Evolutionary conservation across 92 coral and sea anemone species (phyloP).

Genomic region (Porites rus): DNA sequence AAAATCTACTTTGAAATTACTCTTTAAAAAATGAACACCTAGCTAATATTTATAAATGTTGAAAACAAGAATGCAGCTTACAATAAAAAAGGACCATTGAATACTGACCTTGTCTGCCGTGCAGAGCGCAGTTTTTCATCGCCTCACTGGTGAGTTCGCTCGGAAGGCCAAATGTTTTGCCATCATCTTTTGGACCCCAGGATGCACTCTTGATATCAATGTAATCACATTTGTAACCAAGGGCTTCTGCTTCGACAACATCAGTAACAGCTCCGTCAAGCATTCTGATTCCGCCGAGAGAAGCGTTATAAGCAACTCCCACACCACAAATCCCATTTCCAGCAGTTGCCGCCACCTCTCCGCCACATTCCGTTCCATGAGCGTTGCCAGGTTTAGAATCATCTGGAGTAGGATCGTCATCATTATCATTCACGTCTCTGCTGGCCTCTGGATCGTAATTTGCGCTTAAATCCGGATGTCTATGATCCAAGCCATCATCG

Average conservation of each 20-base stretch:
- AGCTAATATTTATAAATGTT: no score
- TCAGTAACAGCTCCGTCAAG: constrained; percentile 93
- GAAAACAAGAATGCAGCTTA: no score
- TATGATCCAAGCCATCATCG: constrained; percentile 92
- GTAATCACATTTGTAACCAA: constrained; percentile 82
- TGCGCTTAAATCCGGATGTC: constrained; percentile 82
- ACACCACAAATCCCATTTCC: constrained; percentile 92
- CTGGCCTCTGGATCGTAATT: constrained; percentile 87
- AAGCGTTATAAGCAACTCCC: constrained; percentile 89
- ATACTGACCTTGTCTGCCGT: constrained; percentile 85
- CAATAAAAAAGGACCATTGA: neutral
- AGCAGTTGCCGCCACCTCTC: constrained; percentile 92
- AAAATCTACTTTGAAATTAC: no score
- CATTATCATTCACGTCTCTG: constrained; percentile 71
- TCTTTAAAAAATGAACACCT: no score
- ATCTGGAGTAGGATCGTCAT: constrained; percentile 79
- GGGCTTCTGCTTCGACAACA: constrained; percentile 76
- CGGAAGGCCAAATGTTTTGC: constrained; percentile 97
- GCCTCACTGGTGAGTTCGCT: constrained; percentile 76
- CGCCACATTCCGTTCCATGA: constrained; percentile 95
- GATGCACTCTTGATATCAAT: constrained; percentile 92
- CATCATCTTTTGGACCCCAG: constrained; percentile 99
- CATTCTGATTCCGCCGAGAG: constrained; percentile 93
- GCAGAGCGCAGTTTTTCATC: constrained; percentile 67
- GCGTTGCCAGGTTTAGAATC: constrained; percentile 82